These are phyloP conservation scores for Paralichthys olivaceus DNA, from an alignment of 2,113 vertebrate species.

Conservation along the genomic window DNA sequence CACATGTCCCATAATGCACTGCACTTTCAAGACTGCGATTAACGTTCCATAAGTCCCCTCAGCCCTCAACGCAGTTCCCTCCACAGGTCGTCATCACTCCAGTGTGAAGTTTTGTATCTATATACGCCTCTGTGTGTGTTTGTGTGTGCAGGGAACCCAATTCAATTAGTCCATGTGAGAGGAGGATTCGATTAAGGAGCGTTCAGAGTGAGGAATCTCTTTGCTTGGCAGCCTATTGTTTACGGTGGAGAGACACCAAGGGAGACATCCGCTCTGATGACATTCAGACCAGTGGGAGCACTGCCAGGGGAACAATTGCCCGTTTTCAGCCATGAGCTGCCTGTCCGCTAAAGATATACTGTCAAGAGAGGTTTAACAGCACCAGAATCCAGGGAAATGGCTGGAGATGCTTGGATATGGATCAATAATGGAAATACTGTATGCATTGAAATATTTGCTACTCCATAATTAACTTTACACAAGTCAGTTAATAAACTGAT, in stretches of 20 bases:
- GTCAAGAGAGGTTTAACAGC: slow-evolving; percentile 29
- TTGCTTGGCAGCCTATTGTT: slow-evolving; percentile 62
- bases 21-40: slow-evolving; percentile 50
- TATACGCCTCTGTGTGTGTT: background rate
- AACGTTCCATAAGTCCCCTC: slow-evolving; percentile 41
- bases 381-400: slow-evolving; percentile 18
- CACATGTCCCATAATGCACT: slow-evolving; percentile 49
- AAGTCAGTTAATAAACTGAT: background rate
- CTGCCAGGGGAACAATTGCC: slow-evolving; percentile 38
- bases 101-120: slow-evolving; percentile 22
- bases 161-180: slow-evolving; percentile 68
- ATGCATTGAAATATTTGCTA: background rate
- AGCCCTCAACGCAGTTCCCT: slow-evolving; percentile 40
- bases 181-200: slow-evolving; percentile 59
- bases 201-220: slow-evolving; percentile 58
- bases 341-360: slow-evolving; percentile 38
- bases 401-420: slow-evolving; percentile 19
- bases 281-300: slow-evolving; percentile 55
- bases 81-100: slow-evolving; percentile 49
- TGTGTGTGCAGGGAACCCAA: slow-evolving; percentile 32
- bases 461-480: background rate
- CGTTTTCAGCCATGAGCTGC: slow-evolving; percentile 35
- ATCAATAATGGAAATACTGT: slow-evolving; percentile 25
- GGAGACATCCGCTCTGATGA: slow-evolving; percentile 54
- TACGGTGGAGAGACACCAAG: slow-evolving; percentile 49